Conservation (phyloP, 2,113 vertebrate species). For the Circaetus gallicus region DNA sequence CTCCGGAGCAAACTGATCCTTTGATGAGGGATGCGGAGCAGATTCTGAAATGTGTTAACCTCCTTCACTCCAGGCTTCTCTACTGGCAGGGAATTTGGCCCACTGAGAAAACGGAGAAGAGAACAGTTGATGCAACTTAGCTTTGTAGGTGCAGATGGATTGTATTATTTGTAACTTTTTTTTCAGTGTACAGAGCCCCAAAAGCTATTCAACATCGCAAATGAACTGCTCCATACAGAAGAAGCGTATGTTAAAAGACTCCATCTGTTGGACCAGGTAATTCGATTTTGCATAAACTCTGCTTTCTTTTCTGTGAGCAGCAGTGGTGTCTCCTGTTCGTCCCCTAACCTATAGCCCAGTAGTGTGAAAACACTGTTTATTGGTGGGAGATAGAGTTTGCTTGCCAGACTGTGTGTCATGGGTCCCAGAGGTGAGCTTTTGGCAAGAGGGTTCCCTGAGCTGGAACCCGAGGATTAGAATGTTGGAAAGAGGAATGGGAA, state of each 20-base stretch:
- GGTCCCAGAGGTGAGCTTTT: neutral
- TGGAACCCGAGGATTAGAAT: neutral
- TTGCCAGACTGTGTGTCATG: fast-evolving
- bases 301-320: neutral
- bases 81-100: neutral
- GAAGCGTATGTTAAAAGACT: constrained; percentile 92
- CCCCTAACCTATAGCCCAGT: neutral
- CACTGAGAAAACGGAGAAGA: neutral
- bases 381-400: neutral
- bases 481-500: neutral
- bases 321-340: neutral
- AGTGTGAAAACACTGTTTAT: fast-evolving
- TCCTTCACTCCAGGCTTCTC: neutral
- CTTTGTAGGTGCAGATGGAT: neutral
- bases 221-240: constrained; percentile 92
- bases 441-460: neutral
- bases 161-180: neutral
- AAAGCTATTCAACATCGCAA: constrained; percentile 91
- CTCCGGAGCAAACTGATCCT: neutral
- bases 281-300: neutral
- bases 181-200: constrained; percentile 84
- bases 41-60: neutral
- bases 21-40: neutral
- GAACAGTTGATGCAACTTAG: neutral
- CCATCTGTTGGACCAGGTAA: constrained; percentile 95